These are phyloP conservation scores for Drosophila phalerata DNA, from an alignment of 2,888 invertebrate genomes.

Conservation along the genomic window DNA sequence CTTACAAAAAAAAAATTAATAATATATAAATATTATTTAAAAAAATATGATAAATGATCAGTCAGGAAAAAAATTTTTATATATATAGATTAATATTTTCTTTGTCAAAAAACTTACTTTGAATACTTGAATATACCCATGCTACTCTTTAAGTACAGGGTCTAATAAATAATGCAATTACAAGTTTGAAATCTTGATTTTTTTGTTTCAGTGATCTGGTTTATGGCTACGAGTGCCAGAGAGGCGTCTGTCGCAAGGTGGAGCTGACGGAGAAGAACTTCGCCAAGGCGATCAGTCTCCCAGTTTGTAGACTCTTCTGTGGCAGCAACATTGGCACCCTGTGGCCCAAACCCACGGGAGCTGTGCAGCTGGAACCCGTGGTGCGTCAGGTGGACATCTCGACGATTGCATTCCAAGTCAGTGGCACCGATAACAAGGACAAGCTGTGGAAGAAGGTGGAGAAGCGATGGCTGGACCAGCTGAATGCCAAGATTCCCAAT, in stretches of 20 bases:
- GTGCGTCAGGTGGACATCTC: conserved; percentile 85
- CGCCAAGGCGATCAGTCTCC: conserved; percentile 84
- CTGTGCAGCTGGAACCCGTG: conserved; percentile 84
- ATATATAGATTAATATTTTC: too few species aligned
- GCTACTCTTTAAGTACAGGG: background rate
- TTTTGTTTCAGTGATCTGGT: conserved; percentile 59
- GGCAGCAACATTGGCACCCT: conserved; percentile 86
- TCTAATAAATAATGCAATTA: background rate
- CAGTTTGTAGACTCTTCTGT: conserved; percentile 86
- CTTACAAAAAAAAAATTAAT: too few species aligned
- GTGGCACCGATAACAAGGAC: conserved; percentile 67
- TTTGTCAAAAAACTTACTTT: background rate
- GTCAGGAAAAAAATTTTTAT: too few species aligned
- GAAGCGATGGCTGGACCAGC: conserved; percentile 84
- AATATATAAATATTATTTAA: too few species aligned
- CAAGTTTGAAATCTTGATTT: background rate
- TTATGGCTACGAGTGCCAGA: conserved; percentile 83
- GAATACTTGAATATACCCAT: background rate
- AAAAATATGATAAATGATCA: too few species aligned
- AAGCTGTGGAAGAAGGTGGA: conserved; percentile 80
- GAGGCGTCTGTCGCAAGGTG: conserved; percentile 81
- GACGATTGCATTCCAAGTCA: conserved; percentile 82
- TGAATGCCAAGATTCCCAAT: conserved; percentile 82
- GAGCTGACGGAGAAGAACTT: conserved; percentile 81
- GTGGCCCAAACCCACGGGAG: conserved; percentile 86